These are phyloP conservation scores for Coelinius sp. DNA, from an alignment of 2,888 invertebrate genomes.

Conservation along the genomic window DNA sequence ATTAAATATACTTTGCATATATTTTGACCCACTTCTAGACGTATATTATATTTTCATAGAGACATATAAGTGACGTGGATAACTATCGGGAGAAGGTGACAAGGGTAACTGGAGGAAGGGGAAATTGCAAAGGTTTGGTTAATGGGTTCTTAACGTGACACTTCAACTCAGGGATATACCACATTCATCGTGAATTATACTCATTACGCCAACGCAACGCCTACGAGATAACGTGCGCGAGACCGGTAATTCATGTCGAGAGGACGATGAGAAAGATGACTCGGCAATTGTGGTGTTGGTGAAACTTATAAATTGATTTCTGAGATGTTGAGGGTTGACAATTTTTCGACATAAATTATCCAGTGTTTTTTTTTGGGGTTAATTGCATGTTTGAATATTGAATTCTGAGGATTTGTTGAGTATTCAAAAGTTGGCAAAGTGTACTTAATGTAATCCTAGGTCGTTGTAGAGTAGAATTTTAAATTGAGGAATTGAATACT, in stretches of 20 bases:
- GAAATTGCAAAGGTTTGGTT: slow-evolving; percentile 46
- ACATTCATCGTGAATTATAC: slow-evolving; percentile 30
- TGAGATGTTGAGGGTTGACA: too few relatives aligned
- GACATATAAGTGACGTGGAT: slow-evolving; percentile 49
- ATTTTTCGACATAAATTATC: too few relatives aligned
- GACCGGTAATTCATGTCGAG: slow-evolving; percentile 15
- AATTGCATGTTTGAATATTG: too few relatives aligned
- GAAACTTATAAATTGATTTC: too few relatives aligned
- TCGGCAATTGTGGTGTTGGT: slow-evolving; percentile 11
- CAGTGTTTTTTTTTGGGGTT: too few relatives aligned
- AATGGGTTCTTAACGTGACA: slow-evolving; percentile 60
- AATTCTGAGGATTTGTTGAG: too few relatives aligned
- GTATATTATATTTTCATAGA: not conserved
- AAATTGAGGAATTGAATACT: slow-evolving; percentile 28
- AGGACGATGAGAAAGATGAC: slow-evolving; percentile 21
- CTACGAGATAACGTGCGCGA: slow-evolving; percentile 25
- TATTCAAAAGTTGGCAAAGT: too few relatives aligned
- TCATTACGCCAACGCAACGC: slow-evolving; percentile 31
- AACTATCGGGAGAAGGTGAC: slow-evolving; percentile 53
- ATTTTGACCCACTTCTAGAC: not conserved
- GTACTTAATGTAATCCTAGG: slow-evolving; percentile 41
- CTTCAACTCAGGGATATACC: not conserved
- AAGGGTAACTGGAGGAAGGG: slow-evolving; percentile 44
- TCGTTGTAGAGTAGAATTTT: slow-evolving; percentile 45
- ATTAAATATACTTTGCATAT: too few relatives aligned